A percentile compares a stretch with the other conserved stretches of the same genome.
These are phyloP conservation scores for Perizoma flavofasciatum DNA, from an alignment of 2,888 invertebrate genomes.

Conservation along the genomic window DNA sequence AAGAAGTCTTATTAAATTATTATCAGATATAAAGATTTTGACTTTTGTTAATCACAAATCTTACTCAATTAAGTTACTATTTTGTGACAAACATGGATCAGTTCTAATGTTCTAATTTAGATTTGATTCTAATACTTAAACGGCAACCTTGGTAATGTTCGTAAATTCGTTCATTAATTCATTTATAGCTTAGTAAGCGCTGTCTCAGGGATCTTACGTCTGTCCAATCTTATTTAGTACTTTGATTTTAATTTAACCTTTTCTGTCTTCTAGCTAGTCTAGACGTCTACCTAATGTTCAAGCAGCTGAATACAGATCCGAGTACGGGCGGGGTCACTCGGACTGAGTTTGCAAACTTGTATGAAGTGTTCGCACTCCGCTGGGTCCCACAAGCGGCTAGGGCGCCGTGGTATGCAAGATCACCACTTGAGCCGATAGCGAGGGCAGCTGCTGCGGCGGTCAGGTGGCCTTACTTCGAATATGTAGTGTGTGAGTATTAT, in stretches of 20 bases:
- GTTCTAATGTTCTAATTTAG: not conserved
- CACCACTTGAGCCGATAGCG: constrained; percentile 85
- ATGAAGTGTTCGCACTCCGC: constrained; percentile 87
- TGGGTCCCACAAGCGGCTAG: constrained; percentile 89
- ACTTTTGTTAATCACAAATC: not conserved
- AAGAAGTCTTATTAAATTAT: not conserved
- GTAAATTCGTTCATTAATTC: too few species aligned
- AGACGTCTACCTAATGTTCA: constrained; percentile 92
- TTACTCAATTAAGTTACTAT: not conserved
- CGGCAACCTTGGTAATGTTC: too few species aligned
- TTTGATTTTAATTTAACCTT: not conserved
- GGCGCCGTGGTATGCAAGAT: constrained; percentile 87
- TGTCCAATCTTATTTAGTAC: constrained; percentile 4
- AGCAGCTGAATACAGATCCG: constrained; percentile 85
- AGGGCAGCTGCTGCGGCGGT: constrained; percentile 85
- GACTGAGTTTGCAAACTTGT: constrained; percentile 86
- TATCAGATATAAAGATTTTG: constrained; percentile 8
- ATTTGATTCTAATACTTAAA: too few species aligned
- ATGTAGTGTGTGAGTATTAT: constrained; percentile 86
- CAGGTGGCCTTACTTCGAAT: constrained; percentile 89
- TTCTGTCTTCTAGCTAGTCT: constrained; percentile 78
- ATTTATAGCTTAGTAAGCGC: too few species aligned
- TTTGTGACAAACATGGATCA: not conserved
- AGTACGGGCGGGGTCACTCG: constrained; percentile 85
- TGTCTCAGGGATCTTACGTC: constrained; percentile 7